These are phyloP conservation scores for Amblyopsis hoosieri DNA, from an alignment of 2,797 vertebrate species.

Conservation along the genomic window DNA sequence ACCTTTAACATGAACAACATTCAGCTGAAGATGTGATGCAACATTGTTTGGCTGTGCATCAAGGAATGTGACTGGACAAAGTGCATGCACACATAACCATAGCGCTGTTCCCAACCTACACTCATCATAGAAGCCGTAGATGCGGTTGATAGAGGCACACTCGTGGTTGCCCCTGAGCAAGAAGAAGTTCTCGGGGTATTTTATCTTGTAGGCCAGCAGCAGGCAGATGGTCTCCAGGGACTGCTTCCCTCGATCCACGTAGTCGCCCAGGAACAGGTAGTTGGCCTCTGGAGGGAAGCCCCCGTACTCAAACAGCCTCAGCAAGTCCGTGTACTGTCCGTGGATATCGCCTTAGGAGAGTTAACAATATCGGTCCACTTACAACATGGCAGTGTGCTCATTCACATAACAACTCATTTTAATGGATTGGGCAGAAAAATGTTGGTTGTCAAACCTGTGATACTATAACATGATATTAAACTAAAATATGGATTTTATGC, in stretches of 20 bases:
- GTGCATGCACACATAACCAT: not conserved
- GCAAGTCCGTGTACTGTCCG: conserved; percentile 95
- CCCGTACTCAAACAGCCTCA: conserved; percentile 95
- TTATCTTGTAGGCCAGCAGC: conserved; percentile 96
- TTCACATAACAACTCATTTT: not conserved
- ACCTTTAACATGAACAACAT: too few relatives aligned
- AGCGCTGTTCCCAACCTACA: conserved; percentile 68
- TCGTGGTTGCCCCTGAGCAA: conserved; percentile 95
- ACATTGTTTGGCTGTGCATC: too few relatives aligned
- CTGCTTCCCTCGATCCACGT: conserved; percentile 96
- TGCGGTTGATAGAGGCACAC: conserved; percentile 97
- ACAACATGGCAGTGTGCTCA: too few relatives aligned
- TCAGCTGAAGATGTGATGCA: too few relatives aligned
- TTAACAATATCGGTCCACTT: not conserved
- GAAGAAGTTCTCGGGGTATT: conserved; percentile 98
- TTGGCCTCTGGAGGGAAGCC: conserved; percentile 97
- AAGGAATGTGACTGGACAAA: too few relatives aligned
- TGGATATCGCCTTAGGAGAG: conserved; percentile 89
- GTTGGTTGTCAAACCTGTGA: too few relatives aligned
- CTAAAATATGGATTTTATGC: too few relatives aligned
- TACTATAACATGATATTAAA: too few relatives aligned
- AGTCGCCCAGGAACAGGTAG: conserved; percentile 96
- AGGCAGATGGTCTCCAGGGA: conserved; percentile 97
- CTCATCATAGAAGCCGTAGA: conserved; percentile 98
- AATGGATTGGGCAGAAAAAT: too few relatives aligned